Evolutionary conservation across 1,140 invertebrate genomes (phyloP), one percentile per base, ranked within the genome.

Genomic region (Diabrotica virgifera): DNA sequence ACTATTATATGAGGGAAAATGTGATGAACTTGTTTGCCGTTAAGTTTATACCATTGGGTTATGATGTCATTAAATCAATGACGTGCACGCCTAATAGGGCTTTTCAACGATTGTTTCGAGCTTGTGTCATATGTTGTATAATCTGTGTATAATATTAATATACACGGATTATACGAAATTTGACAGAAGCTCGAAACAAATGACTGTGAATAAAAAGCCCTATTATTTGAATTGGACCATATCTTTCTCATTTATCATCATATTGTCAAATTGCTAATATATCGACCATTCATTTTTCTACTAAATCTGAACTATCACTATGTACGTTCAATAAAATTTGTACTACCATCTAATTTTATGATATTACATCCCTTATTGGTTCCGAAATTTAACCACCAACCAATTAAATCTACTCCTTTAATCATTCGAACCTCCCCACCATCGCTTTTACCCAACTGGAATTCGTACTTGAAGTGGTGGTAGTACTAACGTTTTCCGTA

Each of bases 361-460:
- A 10, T 46, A 8, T 3, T 10, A 3, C 40, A 46, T 46, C 40
- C n/a, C n/a, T 46, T 46, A n/a, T 8, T 8, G n/a, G 4, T 46
- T 46, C 40, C 5, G n/a, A n/a, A 54, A 54, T 13, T 12, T 54
- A 13, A 37, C 11, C 13, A 40, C 9, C 35, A 5, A 36, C 12
- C 7, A 7, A 37, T 58, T 58, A 40, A 8, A 3, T 54, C 52
- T 13, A 13, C 8, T 54, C 9, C 24, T 54, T 54, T 35, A 54
- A 54, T 77, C 72, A 78, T 74, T 79, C 77, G 60, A 79, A 79
- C 59, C 77, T 64, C 36, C 73, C 75, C 2, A 78, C 75, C 63
- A 79, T 74, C 11, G 77, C 71, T 64, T 77, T 78, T 0, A 79
- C 77, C 76, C 76, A 79, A 68, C 77, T 77, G 58, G 71, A 46